Evolutionary conservation across 2,888 invertebrate genomes (phyloP), one percentile per base, ranked within the genome.

Genomic region (Aplocera efformata): DNA sequence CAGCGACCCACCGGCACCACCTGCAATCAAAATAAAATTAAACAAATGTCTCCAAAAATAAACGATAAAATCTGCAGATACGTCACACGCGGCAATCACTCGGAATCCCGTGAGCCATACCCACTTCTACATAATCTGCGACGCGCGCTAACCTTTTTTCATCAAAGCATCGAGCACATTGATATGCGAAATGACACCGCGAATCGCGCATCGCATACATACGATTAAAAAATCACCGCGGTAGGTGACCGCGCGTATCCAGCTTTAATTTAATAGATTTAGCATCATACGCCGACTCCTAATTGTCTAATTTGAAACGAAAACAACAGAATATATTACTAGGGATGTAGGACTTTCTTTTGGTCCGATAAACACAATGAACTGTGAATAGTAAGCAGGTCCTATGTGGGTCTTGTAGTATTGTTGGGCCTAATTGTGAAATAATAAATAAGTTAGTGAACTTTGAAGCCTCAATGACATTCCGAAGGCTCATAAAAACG

Each of bases 291-390:
- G 35, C 49, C 66, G 88, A 82, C 83, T 88, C 80, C 63, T 88
- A 88, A 88, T 86, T 77, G 88, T 83, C 84, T 88, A 81, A 86
- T 86, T 88, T 88, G 76, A 75, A 77, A 79, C 85, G 84, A 86
- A 86, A 85, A 81, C 84, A 78, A 74, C 74, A 74, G 76, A 79
- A 83, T 82, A 79, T 74, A 78, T 80, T 79, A 72, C 74, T 72
- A 75, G 81, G 84, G 73, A 81, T 79, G 74, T 72, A 72, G 76
- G 72, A 84, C 88, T 88, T 88, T 88, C 88, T 83, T 86, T 88
- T 83, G 79, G 86, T 70, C 62, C 77, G 76, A 74, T 77, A 71
- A 68, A 73, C 72, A 75, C 72, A 68, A 67, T 60, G 71, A 61
- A 63, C 53, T 41, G 73, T 59, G 86, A 79, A 84, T 86, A 83